A percentile compares a stretch with the other conserved stretches of the same genome.
phyloP scores from a whole-genome alignment of 1,140 invertebrate species.

The Spodoptera litura region DNA sequence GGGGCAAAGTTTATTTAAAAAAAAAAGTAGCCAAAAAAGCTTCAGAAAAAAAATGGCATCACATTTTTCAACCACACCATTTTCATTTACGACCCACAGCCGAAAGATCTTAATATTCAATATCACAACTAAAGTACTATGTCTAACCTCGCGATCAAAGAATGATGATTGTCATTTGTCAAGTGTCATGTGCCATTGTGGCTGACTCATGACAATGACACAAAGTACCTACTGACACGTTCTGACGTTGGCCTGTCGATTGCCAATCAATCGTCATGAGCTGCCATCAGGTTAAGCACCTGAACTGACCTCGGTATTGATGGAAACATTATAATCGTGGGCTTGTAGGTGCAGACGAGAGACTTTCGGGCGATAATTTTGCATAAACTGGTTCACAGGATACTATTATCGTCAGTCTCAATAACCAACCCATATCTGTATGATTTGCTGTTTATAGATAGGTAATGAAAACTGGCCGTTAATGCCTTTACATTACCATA shows the following conservation, averaged over 20 bases:
- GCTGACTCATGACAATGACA: slow-evolving; percentile 5
- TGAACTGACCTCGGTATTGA: slow-evolving; percentile 11
- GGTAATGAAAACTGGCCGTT: too few relatives aligned
- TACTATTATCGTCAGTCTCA: too few relatives aligned
- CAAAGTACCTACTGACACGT: too few relatives aligned
- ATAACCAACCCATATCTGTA: too few relatives aligned
- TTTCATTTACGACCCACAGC: background rate
- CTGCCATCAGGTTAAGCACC: slow-evolving; percentile 29
- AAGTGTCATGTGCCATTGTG: slow-evolving; percentile 6
- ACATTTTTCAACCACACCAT: too few relatives aligned
- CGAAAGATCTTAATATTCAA: background rate
- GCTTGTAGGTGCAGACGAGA: background rate
- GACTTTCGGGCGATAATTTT: background rate
- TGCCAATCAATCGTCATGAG: slow-evolving; percentile 19
- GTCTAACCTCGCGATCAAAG: background rate
- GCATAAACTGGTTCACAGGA: too few relatives aligned
- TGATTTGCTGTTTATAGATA: too few relatives aligned
- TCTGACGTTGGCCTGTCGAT: slow-evolving; percentile 17
- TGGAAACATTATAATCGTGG: slow-evolving; percentile 13
- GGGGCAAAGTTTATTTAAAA: too few relatives aligned
- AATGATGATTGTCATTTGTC: slow-evolving; percentile 5
- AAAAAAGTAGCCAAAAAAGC: too few relatives aligned
- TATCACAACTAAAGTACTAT: background rate
- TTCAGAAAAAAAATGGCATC: too few relatives aligned
- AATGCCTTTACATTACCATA: too few relatives aligned